phyloP scores from a whole-genome alignment of 1,140 invertebrate genomes.

The Musca vetustissima region DNA sequence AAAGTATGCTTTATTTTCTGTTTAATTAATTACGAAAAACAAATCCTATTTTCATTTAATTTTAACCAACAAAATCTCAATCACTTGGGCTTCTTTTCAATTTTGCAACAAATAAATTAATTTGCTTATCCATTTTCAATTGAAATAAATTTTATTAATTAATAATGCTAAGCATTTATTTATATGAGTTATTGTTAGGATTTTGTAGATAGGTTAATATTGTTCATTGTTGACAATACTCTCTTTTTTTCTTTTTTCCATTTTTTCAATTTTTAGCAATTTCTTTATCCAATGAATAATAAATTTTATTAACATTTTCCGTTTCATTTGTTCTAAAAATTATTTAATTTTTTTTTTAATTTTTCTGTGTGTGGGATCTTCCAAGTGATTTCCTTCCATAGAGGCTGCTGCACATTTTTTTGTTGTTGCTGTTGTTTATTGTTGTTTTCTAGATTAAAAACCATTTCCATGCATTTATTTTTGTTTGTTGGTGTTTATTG shows the following conservation, averaged over 20 bases:
- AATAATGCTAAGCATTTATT: slow-evolving; percentile 18
- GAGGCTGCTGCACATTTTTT: neutral
- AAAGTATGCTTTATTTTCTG: slow-evolving; percentile 1
- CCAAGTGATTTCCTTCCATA: neutral
- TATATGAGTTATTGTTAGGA: slow-evolving; percentile 1
- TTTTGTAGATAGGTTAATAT: neutral
- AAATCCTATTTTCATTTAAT: neutral
- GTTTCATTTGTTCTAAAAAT: neutral
- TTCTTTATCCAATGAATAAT: too few relatives aligned
- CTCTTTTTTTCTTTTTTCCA: too few relatives aligned
- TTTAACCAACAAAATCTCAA: neutral
- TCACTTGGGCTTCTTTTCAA: slow-evolving; percentile 1
- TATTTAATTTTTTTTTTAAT: neutral
- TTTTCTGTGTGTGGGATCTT: neutral
- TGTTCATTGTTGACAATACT: too few relatives aligned
- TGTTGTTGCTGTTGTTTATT: neutral
- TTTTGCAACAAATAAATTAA: neutral
- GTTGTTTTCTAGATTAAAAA: too few relatives aligned
- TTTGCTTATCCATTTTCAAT: neutral
- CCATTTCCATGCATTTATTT: neutral
- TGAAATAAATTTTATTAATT: neutral
- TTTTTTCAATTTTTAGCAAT: too few relatives aligned
- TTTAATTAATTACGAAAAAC: too few relatives aligned
- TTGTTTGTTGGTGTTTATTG: slow-evolving; percentile 9
- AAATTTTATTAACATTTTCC: slow-evolving; percentile 17